Percentiles rank a stretch among this genome's conserved stretches.
Evolutionary conservation across 1,140 invertebrate species (phyloP).

Genomic region (Lamellibrachia luymesi): DNA sequence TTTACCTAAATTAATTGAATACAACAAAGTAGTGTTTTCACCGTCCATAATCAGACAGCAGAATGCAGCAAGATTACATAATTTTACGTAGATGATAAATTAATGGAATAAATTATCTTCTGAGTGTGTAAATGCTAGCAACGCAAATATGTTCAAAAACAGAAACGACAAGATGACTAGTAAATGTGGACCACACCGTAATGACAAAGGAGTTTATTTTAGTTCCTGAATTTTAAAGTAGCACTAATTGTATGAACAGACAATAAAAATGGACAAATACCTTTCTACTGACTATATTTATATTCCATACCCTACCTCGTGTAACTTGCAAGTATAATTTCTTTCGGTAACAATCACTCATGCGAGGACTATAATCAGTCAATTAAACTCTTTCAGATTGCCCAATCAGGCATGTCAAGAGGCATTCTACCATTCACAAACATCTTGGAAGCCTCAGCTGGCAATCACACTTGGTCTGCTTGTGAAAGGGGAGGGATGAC

Average conservation of each 20-base stretch:
- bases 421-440: neutral
- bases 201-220: neutral
- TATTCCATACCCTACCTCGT: neutral
- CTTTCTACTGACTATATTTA: neutral
- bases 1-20: neutral
- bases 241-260: neutral
- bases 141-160: conserved; percentile 5
- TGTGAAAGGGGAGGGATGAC: neutral
- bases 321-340: neutral
- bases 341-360: neutral
- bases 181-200: neutral
- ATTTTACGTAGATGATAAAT: neutral
- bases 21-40: neutral
- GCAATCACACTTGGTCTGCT: neutral
- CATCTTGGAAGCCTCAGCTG: neutral
- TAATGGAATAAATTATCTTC: neutral
- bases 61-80: neutral
- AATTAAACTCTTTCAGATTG: neutral
- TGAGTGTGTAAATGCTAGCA: neutral
- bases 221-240: neutral
- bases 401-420: neutral
- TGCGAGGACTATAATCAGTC: neutral
- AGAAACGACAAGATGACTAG: neutral
- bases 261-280: neutral
- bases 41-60: neutral